phyloP scores from a whole-genome alignment of 2,113 vertebrate species.

The Junco hyemalis region DNA sequence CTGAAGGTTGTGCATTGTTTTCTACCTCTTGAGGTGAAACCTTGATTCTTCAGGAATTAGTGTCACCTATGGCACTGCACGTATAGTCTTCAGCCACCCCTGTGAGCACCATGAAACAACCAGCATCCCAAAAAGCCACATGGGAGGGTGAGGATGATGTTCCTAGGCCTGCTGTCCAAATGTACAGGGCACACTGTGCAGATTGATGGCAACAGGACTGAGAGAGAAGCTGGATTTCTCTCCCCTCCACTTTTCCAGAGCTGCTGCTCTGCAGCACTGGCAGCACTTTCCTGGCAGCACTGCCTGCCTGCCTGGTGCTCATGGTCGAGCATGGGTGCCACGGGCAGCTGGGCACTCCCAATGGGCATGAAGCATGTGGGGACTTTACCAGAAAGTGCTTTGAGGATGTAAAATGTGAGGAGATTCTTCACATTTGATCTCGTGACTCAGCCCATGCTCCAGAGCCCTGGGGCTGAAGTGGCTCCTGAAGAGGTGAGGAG shows the following conservation, averaged over 20 bases:
- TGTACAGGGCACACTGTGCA: fast-evolving
- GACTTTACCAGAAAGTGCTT: fast-evolving
- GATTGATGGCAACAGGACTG: neutral
- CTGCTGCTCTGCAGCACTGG: neutral
- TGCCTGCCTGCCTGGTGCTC: fast-evolving
- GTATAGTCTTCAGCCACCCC: fast-evolving
- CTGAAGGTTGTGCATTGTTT: neutral
- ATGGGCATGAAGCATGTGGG: fast-evolving
- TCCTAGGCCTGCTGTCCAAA: neutral
- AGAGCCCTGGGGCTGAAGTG: neutral
- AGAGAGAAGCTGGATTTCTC: neutral
- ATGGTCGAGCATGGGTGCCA: fast-evolving
- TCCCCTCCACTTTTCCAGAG: neutral
- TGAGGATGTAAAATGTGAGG: neutral
- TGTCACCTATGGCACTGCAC: neutral
- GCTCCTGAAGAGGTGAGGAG: neutral
- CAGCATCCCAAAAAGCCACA: neutral
- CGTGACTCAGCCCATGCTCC: fast-evolving
- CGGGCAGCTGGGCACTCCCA: neutral
- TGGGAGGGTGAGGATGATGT: fast-evolving
- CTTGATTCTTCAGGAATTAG: neutral
- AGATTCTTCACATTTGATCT: neutral
- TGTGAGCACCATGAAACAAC: neutral
- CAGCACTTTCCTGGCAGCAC: neutral
- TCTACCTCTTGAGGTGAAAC: neutral